phyloP scores from a whole-genome alignment of 2,797 vertebrate species.

The Gallinago nigripennis region DNA sequence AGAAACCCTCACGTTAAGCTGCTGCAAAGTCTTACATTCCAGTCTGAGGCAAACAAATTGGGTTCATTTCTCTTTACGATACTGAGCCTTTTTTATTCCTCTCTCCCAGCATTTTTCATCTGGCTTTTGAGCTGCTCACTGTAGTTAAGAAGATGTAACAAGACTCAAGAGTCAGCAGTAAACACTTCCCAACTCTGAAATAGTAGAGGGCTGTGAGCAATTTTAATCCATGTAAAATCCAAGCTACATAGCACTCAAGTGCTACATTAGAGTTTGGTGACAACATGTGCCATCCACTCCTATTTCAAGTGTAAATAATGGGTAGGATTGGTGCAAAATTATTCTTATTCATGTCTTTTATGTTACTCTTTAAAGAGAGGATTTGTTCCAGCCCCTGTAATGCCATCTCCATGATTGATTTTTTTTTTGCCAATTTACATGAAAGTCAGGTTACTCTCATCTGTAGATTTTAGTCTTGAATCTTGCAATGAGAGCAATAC shows the following conservation, averaged over 20 bases:
- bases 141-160: background rate
- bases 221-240: background rate
- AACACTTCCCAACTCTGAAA: background rate
- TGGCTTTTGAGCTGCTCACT: background rate
- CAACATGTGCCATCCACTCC: background rate
- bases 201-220: background rate
- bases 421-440: background rate
- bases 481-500: background rate
- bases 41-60: background rate
- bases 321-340: background rate
- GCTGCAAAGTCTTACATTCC: background rate
- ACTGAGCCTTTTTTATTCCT: background rate
- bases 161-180: background rate
- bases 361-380: background rate
- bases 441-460: background rate
- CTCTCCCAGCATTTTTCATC: background rate
- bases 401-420: background rate
- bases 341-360: background rate
- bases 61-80: background rate
- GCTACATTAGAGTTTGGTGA: background rate
- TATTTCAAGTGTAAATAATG: background rate
- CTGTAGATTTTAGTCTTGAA: background rate
- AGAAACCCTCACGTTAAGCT: fast-evolving
- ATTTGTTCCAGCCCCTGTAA: background rate
- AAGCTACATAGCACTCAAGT: background rate